Evolutionary conservation across 2,888 invertebrate genomes (phyloP), one percentile per base, ranked within the genome.

Genomic region (Melinopterus prodromus): DNA sequence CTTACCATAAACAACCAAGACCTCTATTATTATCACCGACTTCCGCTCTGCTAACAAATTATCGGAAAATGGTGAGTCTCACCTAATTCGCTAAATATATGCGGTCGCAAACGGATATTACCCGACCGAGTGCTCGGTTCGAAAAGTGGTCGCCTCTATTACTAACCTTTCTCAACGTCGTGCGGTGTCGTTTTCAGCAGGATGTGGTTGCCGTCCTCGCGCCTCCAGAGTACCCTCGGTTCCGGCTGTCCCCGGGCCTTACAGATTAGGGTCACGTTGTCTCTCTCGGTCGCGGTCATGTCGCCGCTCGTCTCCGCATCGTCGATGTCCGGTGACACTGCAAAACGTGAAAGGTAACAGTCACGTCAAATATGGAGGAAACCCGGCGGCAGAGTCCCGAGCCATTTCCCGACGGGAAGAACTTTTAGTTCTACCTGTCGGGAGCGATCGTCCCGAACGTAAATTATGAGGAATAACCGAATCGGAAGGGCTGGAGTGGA

Each of bases 241-340:
- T 88, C 86, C 14, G 93, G 93, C 85, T 90, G 91, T 70, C 93
- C 93, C 70, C 90, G 91, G 36, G 92, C 92, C 81, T 90, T 88
- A 86, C 93, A 93, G 80, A 90, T 89, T 79, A 93, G 87, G 75
- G 92, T 92, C 74, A 92, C 92, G 86, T 93, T 92, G 84, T 92
- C 92, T 74, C 92, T 92, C 86, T 93, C 92, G 78, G 90, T 88
- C 36, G 92, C 91, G 75, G 92, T 91, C 82, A 92, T 88, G 87
- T 93, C 93, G 77, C 92, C 91, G 86, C 92, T 92, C 77, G 93
- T 93, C 82, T 91, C 91, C 78, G 90, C 89, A 84, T 92, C 92
- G 85, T 91, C 90, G 84, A 93, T 93, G 87, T 92, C 92, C 81
- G 93, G 93, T 26, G 93, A 92, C 79, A 93, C 93, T 93, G 89